Base-by-base conservation (phyloP, 2,113 vertebrate genomes). In the Neotragus moschatus region DNA sequence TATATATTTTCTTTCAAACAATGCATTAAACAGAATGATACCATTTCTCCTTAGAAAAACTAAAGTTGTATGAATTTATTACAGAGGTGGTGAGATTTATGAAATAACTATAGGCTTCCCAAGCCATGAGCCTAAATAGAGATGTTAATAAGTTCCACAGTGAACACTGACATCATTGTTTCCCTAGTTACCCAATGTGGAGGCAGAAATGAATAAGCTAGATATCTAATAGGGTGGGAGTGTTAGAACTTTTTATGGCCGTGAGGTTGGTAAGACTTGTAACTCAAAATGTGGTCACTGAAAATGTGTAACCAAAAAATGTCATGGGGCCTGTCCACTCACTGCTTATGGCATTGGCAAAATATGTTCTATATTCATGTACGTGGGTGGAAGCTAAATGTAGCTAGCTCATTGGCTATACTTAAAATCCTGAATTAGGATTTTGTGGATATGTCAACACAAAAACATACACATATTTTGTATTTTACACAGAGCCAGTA, bases 111-210 rank as follows among this genome's bases (percentile, higher is more conserved):
- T 26, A 93, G 55, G 43, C 51, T 95, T 87, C 92, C 39, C 77
- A 94, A 96, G 79, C 56, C 43, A 36, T 60, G 85, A 93, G 26
- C 75, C 55, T 90, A 87, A 93, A 51, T n/a, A 58, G 33, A 56
- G 66, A 97, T 58, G 66, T 82, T 96, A 92, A n/a, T 91, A 90
- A 96, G 56, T 36, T 39, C 66, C 61, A 75, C 2, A 0, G 77
- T 70, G 33, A 90, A 88, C 36, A 95, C 77, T 98, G 97, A 98
- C 88, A 58, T 98, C 97, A 98, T 88, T 92, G 75, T 98, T 98
- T 98, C 97, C 98, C 85, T 98, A 97, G 97, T 98, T 98, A 98
- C 98, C 45, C 60, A 92, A 60, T 63, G 92, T 96, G 55, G 84
- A 95, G 97, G 88, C 94, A 97, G 84, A 95, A 98, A 97, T 97